Base-by-base conservation (phyloP, 2,888 invertebrate species). In the Eulithis prunata region DNA sequence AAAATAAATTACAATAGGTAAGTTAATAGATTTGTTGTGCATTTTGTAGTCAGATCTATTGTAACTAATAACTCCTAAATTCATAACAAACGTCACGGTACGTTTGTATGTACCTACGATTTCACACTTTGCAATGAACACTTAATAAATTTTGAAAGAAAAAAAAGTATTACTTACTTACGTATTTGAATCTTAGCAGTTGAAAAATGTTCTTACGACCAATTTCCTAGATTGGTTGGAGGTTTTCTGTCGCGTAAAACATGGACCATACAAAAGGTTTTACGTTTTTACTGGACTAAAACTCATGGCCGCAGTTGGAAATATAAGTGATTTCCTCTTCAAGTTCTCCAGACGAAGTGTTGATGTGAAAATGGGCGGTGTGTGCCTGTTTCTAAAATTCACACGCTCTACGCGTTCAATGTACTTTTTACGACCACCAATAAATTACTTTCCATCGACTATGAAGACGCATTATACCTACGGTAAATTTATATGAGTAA, bases 391-490 rank as follows among this genome's bases (percentile, higher is more conserved):
- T 75, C 77, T 71, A 54, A 84, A 82, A 76, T 80, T 81, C 78
- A 66, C 79, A 79, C 76, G 83, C 82, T 83, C 83, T 84, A 77
- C 78, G 78, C 78, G 73, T 76, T 77, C 81, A 78, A 83, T 83
- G 81, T 85, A 81, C 81, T 83, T 87, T 88, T 88, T 88, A 87
- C 84, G 86, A 83, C 75, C 78, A 72, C 80, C 85, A 83, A 87
- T 88, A 88, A 88, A 86, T 88, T 87, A 86, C 81, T 75, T 78
- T 84, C 82, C 85, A 85, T 87, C 83, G 82, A 79, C 83, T 82
- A 79, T 82, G 78, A 78, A 79, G 78, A 79, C 78, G 78, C 81
- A 84, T 86, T 83, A 83, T 76, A 52, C 41, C 41, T 41, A 72
- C 71, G 69, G 78, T 51, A 79, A 79, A 79, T 86, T 52, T 87